Base-by-base conservation (phyloP, 2,888 invertebrate genomes). In the Cylindroiulus punctatus region DNA sequence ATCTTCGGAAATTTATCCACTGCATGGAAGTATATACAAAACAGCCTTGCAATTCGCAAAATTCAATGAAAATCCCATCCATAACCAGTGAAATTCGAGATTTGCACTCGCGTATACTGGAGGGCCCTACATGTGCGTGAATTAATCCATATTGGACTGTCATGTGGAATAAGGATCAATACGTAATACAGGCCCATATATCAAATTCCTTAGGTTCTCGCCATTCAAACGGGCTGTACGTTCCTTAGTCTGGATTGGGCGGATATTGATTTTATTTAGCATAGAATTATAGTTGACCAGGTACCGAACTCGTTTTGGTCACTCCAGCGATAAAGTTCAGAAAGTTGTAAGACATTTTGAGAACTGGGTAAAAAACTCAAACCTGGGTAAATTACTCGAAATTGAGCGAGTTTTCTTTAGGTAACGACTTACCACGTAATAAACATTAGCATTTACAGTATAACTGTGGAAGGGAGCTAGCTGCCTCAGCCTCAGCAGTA, bases 101-200 rank as follows among this genome's bases (percentile, higher is more conserved):
- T 65, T 65, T 65, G 26, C 26, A 22, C 4, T 2, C n/a, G 65
- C 65, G 36, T 36, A 36, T 36, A 7, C 36, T 36, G 36, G 36
- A 36, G n/a, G n/a, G 36, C 36, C 36, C 36, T 36, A 7, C 7
- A 17, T n/a, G 19, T 57, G 52, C 52, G 3, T 65, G 65, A 65
- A 65, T 65, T 65, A 65, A 65, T 65, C 65, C 26, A 65, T 65
- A 65, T 65, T 65, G 65, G 26, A 26, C 65, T 65, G 65, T 65
- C 65, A 65, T 65, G 65, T 26, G 65, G 65, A 26, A 65, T 65
- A 65, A 26, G 65, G 26, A 65, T 65, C 65, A 65, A 65, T 65
- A 65, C 26, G 65, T 1, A 22, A 26, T 65, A 26, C 65, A 26
- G 22, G 26, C 19, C 26, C 26, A 65, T 65, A 26, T 65, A 65